Percentiles rank a stretch among this genome's conserved stretches.
These are phyloP conservation scores for Frankliniella intonsa DNA, from an alignment of 2,888 invertebrate genomes.

Conservation along the genomic window DNA sequence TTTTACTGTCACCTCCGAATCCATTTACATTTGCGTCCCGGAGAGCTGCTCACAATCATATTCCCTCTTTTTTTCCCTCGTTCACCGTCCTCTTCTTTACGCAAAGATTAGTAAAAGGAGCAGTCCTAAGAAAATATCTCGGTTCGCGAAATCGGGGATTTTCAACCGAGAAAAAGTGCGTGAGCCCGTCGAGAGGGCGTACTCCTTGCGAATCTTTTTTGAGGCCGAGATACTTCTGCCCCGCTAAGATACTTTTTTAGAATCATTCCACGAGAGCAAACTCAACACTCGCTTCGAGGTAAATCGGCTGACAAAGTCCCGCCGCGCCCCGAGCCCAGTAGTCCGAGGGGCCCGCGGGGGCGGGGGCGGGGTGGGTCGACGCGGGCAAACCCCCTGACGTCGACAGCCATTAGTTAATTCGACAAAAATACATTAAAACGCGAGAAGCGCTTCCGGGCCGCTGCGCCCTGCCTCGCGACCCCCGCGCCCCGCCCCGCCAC, in stretches of 20 bases:
- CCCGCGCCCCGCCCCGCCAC: background rate
- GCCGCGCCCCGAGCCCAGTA: too few relatives aligned
- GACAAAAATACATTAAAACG: slow-evolving; percentile 25
- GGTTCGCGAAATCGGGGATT: too few relatives aligned
- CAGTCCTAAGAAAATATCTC: too few relatives aligned
- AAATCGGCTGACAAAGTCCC: too few relatives aligned
- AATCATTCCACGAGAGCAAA: too few relatives aligned
- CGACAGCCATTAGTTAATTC: slow-evolving; percentile 26
- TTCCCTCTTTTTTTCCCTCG: background rate
- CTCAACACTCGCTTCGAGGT: too few relatives aligned
- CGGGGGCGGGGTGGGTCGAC: background rate
- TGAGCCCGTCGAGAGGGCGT: too few relatives aligned
- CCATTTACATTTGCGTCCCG: slow-evolving; percentile 12
- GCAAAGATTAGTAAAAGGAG: too few relatives aligned
- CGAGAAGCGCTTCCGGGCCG: slow-evolving; percentile 5
- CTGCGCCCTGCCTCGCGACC: background rate
- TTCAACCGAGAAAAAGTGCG: too few relatives aligned
- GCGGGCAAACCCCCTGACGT: background rate
- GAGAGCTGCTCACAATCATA: slow-evolving; percentile 2
- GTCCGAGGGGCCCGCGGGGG: background rate
- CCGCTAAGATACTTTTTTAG: too few relatives aligned
- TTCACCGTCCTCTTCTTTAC: background rate
- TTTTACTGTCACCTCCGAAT: slow-evolving; percentile 22
- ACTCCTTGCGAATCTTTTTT: too few relatives aligned
- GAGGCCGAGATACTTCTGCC: too few relatives aligned